phyloP scores from a whole-genome alignment of 2,797 vertebrate species.

The Lerista edwardsae region DNA sequence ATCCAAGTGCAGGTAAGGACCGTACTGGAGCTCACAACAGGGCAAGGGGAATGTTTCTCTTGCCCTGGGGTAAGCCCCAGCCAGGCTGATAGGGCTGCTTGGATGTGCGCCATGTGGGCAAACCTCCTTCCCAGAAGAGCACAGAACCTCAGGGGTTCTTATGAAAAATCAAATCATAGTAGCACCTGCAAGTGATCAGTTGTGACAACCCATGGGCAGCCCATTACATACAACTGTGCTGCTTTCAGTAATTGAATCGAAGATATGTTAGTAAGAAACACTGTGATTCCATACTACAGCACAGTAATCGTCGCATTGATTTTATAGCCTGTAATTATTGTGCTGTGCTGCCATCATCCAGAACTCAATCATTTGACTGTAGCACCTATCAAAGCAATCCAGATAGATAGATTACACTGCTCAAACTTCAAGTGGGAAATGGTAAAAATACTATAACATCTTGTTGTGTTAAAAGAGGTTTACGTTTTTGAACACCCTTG shows the following conservation, averaged over 20 bases:
- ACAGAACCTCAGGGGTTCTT: too few species aligned
- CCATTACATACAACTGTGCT: too few species aligned
- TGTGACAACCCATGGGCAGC: too few species aligned
- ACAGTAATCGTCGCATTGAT: slow-evolving; percentile 20
- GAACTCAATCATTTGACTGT: not conserved
- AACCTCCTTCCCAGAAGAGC: too few species aligned
- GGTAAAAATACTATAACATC: not conserved
- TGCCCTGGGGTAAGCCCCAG: too few species aligned
- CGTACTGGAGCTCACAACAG: too few species aligned
- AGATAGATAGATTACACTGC: not conserved
- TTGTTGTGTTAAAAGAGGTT: not conserved
- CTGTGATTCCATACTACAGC: not conserved
- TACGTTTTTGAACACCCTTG: not conserved
- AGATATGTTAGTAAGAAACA: slow-evolving; percentile 4
- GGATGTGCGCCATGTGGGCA: not conserved
- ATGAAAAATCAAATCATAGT: too few species aligned
- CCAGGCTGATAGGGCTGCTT: too few species aligned
- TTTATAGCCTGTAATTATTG: slow-evolving; percentile 21
- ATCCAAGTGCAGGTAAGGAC: too few species aligned
- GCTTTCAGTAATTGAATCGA: too few species aligned
- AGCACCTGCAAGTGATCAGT: too few species aligned
- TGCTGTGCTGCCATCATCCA: not conserved
- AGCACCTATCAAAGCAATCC: not conserved
- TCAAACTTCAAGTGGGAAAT: not conserved
- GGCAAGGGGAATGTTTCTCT: too few species aligned